These are phyloP conservation scores for Enteromius mattozi DNA, from an alignment of 2,797 vertebrate genomes.

Conservation along the genomic window DNA sequence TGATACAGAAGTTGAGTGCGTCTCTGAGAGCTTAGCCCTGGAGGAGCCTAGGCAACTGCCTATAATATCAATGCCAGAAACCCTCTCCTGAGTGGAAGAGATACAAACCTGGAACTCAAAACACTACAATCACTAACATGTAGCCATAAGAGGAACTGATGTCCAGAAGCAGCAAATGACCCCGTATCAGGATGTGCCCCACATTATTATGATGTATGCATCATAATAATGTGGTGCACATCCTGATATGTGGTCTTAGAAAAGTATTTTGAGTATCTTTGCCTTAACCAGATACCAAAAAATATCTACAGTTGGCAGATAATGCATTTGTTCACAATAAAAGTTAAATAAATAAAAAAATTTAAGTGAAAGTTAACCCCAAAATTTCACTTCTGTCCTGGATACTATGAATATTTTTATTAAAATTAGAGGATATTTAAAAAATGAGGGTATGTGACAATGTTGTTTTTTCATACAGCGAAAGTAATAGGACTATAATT, in stretches of 20 bases:
- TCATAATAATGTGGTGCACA: too few relatives aligned
- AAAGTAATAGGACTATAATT: not conserved
- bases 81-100: not conserved
- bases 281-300: not conserved
- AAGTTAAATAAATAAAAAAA: not conserved
- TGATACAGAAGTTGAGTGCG: constrained; percentile 9
- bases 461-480: not conserved
- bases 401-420: not conserved
- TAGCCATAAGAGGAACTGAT: not conserved
- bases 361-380: not conserved
- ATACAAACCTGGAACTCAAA: constrained; percentile 22
- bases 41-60: not conserved
- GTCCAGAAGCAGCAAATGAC: constrained; percentile 3
- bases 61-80: not conserved
- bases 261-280: not conserved
- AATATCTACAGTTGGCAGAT: not conserved
- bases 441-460: not conserved
- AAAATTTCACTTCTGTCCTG: not conserved
- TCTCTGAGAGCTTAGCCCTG: not conserved
- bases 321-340: not conserved
- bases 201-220: constrained; percentile 1
- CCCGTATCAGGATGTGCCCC: not conserved
- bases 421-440: not conserved
- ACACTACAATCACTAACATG: not conserved
- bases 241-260: not conserved